Evolutionary conservation across 2,797 vertebrate species (phyloP).

Genomic region (Pteronotus mesoamericanus): DNA sequence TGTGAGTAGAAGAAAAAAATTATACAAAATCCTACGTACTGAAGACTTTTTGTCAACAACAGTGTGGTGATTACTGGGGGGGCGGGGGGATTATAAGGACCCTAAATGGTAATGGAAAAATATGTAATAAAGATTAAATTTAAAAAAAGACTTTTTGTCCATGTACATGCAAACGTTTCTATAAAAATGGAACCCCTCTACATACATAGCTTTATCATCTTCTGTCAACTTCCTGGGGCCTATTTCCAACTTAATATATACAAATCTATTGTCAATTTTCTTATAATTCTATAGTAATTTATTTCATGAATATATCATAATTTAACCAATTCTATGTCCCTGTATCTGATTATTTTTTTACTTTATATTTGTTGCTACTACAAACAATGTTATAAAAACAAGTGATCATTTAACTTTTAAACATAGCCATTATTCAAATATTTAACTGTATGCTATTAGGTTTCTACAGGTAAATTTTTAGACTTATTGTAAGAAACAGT

Average conservation of each 20-base stretch:
- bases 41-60: not conserved
- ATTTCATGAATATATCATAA: not conserved
- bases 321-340: not conserved
- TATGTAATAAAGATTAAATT: no score
- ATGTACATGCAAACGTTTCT: not conserved
- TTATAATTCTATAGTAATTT: not conserved
- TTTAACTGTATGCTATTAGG: not conserved
- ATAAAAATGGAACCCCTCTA: not conserved
- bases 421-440: constrained; percentile 8
- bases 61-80: no score
- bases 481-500: not conserved
- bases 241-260: not conserved
- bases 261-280: not conserved
- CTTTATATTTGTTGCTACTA: not conserved
- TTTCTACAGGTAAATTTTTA: constrained; percentile 31
- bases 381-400: not conserved
- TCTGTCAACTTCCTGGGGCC: not conserved
- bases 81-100: no score
- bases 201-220: not conserved
- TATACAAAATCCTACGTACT: not conserved
- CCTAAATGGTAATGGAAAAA: no score
- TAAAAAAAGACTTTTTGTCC: not conserved
- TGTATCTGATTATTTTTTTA: not conserved
- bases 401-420: constrained; percentile 11
- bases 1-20: not conserved